phyloP scores from a whole-genome alignment of 1,140 invertebrate genomes.

The Ylistrum balloti region DNA sequence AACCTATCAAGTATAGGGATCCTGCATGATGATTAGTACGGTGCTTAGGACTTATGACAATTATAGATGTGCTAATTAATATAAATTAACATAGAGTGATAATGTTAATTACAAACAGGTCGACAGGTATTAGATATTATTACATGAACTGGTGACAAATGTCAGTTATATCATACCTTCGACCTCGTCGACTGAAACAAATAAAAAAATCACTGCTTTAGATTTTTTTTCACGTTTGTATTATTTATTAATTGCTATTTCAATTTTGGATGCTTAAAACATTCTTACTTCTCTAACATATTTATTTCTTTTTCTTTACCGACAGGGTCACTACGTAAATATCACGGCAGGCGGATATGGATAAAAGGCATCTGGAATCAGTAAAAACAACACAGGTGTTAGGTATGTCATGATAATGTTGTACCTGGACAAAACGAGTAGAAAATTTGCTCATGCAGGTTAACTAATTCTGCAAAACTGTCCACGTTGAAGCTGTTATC shows the following conservation, averaged over 20 bases:
- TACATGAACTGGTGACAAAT: neutral
- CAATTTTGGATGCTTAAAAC: no score
- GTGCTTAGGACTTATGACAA: neutral
- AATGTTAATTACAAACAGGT: neutral
- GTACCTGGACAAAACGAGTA: slow-evolving; percentile 62
- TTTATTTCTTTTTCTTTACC: no score
- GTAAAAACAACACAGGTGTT: neutral
- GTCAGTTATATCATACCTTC: neutral
- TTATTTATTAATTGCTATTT: no score
- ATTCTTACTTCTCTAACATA: no score
- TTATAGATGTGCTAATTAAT: neutral
- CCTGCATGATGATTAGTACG: neutral
- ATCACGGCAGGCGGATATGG: no score
- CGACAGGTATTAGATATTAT: slow-evolving; percentile 34
- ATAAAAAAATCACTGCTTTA: neutral
- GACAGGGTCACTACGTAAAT: no score
- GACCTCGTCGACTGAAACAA: slow-evolving; percentile 25
- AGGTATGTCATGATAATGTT: neutral
- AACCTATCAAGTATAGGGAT: neutral
- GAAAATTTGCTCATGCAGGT: slow-evolving; percentile 55
- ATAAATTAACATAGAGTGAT: neutral
- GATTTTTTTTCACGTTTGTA: no score
- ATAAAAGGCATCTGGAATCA: no score
- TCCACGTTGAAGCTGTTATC: slow-evolving; percentile 70
- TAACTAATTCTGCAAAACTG: slow-evolving; percentile 67